Percentiles rank a stretch among this genome's conserved stretches.
Evolutionary conservation across 2,797 vertebrate species (phyloP).

Genomic region (Chelon auratus): DNA sequence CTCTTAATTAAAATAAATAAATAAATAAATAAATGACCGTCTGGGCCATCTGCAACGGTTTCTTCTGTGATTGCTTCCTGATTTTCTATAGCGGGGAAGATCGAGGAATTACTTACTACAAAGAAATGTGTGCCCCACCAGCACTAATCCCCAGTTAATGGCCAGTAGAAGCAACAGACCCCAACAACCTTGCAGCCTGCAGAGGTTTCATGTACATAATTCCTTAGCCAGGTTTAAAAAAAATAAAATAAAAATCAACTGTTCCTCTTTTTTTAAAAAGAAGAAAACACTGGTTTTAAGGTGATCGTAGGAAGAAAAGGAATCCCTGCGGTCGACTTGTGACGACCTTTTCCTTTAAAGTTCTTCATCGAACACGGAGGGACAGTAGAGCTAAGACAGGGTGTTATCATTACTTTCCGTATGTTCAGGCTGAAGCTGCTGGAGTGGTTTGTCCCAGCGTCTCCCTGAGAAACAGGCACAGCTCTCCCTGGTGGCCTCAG

Average conservation of each 20-base stretch:
- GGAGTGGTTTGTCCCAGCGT: constrained; percentile 50
- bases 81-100: constrained; percentile 78
- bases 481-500: constrained; percentile 80
- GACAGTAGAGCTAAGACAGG: background rate
- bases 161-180: constrained; percentile 77
- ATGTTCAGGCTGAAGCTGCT: constrained; percentile 30
- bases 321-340: background rate
- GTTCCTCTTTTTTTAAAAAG: constrained; percentile 26
- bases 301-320: constrained; percentile 4
- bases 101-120: constrained; percentile 77
- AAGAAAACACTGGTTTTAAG: constrained; percentile 7
- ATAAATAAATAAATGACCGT: constrained; percentile 51
- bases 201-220: constrained; percentile 71
- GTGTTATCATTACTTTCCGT: constrained; percentile 27
- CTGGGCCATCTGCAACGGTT: constrained; percentile 68
- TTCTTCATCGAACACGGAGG: background rate
- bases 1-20: constrained; percentile 60
- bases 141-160: constrained; percentile 84
- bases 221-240: constrained; percentile 50
- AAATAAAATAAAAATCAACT: background rate
- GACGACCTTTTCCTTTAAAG: background rate
- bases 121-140: constrained; percentile 77
- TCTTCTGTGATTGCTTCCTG: constrained; percentile 79
- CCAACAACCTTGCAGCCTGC: constrained; percentile 72
- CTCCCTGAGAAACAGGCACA: constrained; percentile 66